phyloP scores from a whole-genome alignment of 2,113 vertebrate genomes.

The Thamnophis sirtalis region DNA sequence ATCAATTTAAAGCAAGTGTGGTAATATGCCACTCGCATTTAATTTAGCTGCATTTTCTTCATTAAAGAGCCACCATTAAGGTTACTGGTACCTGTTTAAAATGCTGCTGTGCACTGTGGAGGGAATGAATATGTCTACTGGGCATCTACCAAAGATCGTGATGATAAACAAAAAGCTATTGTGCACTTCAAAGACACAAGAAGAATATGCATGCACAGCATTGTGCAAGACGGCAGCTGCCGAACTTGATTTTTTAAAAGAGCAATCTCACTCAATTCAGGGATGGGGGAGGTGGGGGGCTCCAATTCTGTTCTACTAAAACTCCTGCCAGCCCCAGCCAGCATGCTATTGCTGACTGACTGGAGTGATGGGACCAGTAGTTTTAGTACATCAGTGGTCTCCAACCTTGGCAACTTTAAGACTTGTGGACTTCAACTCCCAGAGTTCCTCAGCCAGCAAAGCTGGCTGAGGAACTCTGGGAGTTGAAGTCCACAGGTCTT shows the following conservation, averaged over 20 bases:
- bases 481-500: no score
- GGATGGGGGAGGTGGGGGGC: neutral
- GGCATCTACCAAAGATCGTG: slow-evolving; percentile 31
- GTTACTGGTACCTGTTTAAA: slow-evolving; percentile 54
- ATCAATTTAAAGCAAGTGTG: slow-evolving; percentile 73
- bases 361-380: neutral
- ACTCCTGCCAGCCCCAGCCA: neutral
- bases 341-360: neutral
- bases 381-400: no score
- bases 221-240: slow-evolving; percentile 10
- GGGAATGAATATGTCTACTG: slow-evolving; percentile 52
- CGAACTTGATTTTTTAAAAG: neutral
- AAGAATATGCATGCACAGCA: slow-evolving; percentile 16
- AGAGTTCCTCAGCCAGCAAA: no score
- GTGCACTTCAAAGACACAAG: slow-evolving; percentile 15
- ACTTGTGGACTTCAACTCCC: no score
- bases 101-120: slow-evolving; percentile 38
- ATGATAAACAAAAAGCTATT: slow-evolving; percentile 39
- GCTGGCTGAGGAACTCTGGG: no score
- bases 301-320: neutral
- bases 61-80: slow-evolving; percentile 40
- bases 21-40: slow-evolving; percentile 65
- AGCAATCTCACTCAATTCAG: neutral
- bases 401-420: no score
- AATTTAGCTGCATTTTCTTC: slow-evolving; percentile 60